Conservation (phyloP, 2,888 invertebrate genomes). For the Lingula anatina region DNA sequence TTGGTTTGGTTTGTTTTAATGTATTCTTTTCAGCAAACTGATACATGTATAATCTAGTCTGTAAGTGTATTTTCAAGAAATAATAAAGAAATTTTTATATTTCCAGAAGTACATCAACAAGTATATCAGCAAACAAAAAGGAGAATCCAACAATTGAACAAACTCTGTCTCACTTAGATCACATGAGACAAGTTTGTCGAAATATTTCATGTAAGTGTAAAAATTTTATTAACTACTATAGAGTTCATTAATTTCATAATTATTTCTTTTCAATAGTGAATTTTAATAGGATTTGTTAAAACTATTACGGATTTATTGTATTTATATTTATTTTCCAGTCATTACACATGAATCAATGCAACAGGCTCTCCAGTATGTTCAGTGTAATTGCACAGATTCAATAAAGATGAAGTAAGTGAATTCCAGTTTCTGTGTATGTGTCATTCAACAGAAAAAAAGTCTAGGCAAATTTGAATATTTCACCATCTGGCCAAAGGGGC, state of each 20-base stretch:
- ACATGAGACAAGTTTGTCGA: constrained; percentile 63
- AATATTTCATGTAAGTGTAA: constrained; percentile 51
- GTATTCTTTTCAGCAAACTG: neutral
- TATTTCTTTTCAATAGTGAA: neutral
- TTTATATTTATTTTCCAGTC: constrained; percentile 58
- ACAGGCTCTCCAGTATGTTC: constrained; percentile 81
- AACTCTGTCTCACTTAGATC: constrained; percentile 87
- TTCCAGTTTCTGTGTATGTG: too few relatives aligned
- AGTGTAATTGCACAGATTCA: constrained; percentile 79
- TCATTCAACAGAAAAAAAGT: too few relatives aligned
- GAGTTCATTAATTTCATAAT: neutral
- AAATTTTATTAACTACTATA: neutral
- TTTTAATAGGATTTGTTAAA: too few relatives aligned
- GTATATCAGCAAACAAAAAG: too few relatives aligned
- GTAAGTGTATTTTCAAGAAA: neutral
- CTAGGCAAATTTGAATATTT: too few relatives aligned
- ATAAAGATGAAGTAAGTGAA: constrained; percentile 76
- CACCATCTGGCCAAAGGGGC: too few relatives aligned
- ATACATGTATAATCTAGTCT: neutral
- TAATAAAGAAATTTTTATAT: too few relatives aligned
- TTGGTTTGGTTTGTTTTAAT: too few relatives aligned
- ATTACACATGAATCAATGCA: constrained; percentile 88
- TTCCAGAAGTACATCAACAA: too few relatives aligned
- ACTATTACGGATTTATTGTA: too few relatives aligned
- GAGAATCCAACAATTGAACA: constrained; percentile 21